These are phyloP conservation scores for Strigops habroptila DNA, from an alignment of 2,113 vertebrate genomes.

Conservation along the genomic window DNA sequence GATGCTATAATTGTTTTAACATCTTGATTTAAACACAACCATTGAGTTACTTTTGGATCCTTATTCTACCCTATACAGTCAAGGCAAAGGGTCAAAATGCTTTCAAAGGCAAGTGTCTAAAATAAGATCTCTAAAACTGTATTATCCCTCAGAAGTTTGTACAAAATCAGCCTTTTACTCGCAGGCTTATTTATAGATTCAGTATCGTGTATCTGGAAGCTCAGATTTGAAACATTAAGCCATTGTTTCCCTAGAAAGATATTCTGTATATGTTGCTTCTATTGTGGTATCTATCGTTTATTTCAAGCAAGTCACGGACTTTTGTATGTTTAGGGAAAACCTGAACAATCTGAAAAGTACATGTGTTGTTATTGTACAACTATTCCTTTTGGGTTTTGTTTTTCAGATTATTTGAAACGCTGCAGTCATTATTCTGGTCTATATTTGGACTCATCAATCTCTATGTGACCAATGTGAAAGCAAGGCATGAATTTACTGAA, in stretches of 20 bases:
- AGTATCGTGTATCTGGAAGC: neutral
- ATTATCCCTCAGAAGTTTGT: neutral
- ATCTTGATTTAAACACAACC: neutral
- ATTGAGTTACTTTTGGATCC: neutral
- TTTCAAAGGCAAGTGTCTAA: neutral
- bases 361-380: neutral
- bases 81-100: neutral
- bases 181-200: neutral
- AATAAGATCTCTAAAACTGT: neutral
- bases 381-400: neutral
- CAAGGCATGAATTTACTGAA: slow-evolving; percentile 90
- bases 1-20: neutral
- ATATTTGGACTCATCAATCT: slow-evolving; percentile 95
- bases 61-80: neutral
- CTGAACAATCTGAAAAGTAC: neutral
- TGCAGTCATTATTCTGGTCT: slow-evolving; percentile 98
- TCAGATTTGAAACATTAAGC: neutral
- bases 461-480: slow-evolving; percentile 91
- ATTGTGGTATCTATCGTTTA: neutral
- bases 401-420: slow-evolving; percentile 91
- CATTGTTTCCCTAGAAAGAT: neutral
- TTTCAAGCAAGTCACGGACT: neutral
- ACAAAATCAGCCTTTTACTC: neutral
- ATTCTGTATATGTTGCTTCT: neutral
- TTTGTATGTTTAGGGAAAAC: neutral